Base-by-base conservation (phyloP, 2,113 vertebrate genomes). In the Hippolais icterina region DNA sequence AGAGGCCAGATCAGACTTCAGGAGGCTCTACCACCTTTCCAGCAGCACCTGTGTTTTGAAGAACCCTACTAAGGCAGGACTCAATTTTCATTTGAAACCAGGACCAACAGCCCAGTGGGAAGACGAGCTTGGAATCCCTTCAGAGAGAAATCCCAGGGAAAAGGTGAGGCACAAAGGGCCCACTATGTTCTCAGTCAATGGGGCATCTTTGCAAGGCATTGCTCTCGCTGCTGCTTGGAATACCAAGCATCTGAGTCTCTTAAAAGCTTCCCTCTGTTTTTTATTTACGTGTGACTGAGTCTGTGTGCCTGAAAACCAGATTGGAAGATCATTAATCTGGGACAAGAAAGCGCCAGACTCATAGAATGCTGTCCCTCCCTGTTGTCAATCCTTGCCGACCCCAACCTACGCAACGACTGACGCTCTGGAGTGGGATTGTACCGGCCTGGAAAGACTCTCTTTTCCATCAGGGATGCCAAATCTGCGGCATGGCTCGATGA, bases 231-330 rank as follows among this genome's bases (percentile, higher is more conserved):
- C 75, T 84, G 61, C 86, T 90, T 75, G 76, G 83, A 96, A 97
- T 89, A 94, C 83, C 90, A 90, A 86, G 68, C 86, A 29, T 96
- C 57, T 92, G 88, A 95, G 83, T 81, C 69, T 94, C 89, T 81
- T 90, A 89, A 94, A 94, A 96, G 79, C 83, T 78, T 79, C 93
- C 92, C 92, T 96, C 96, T 96, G 94, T 81, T 97, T 96, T 93
- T 95, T 96, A 95, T 95, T 93, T 95, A 70, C 28, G 0, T 95
- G 89, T 63, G 91, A 92, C 76, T 42, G 85, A 94, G 64, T 83
- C 83, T 96, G 95, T 94, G 81, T 90, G 88, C 94, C 89, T 83
- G 92, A 96, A 95, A 94, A 92, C 66, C 96, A 95, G 91, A 96
- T 89, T 92, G 87, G 78, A 83, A 89, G 83, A 85, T 93, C 95